A percentile compares a stretch with the other conserved stretches of the same genome.
Evolutionary conservation across 2,113 vertebrate genomes (phyloP).

Genomic region (Charina bottae): DNA sequence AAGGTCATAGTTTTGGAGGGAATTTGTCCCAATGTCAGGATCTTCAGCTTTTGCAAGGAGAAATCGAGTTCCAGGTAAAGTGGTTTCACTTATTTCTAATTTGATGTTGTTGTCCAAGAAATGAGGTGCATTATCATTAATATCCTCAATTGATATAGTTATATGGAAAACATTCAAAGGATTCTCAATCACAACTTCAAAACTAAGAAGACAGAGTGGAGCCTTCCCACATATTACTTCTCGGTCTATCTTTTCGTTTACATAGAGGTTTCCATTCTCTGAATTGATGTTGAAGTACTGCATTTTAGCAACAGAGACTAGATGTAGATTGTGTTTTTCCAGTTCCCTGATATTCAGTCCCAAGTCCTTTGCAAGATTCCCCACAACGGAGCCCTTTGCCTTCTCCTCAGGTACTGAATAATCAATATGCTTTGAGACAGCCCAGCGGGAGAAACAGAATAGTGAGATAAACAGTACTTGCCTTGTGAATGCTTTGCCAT

Average conservation of each 20-base stretch:
- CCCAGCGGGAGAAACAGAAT: not conserved
- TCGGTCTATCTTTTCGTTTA: conserved; percentile 17
- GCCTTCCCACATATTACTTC: conserved; percentile 7
- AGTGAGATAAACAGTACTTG: conserved; percentile 11
- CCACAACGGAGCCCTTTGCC: not conserved
- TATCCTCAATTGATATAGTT: not conserved
- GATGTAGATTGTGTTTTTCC: not conserved
- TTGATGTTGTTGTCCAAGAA: not conserved
- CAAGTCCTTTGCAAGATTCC: not conserved
- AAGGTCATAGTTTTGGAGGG: not conserved
- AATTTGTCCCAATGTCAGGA: conserved; percentile 9
- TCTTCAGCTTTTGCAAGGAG: conserved; percentile 17
- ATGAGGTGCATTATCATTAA: conserved; percentile 16
- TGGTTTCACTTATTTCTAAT: conserved; percentile 7
- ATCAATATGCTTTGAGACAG: not conserved
- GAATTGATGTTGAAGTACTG: not conserved
- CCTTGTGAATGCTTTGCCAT: not conserved
- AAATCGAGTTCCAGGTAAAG: conserved; percentile 9
- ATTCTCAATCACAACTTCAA: conserved; percentile 14
- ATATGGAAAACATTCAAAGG: conserved; percentile 16
- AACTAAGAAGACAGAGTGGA: conserved; percentile 13
- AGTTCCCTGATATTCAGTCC: not conserved
- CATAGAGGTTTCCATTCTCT: conserved; percentile 8
- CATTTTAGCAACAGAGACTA: not conserved
- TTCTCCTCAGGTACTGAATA: conserved; percentile 12